These are phyloP conservation scores for Acromyrmex echinatior DNA, from an alignment of 1,140 invertebrate species.

Conservation along the genomic window DNA sequence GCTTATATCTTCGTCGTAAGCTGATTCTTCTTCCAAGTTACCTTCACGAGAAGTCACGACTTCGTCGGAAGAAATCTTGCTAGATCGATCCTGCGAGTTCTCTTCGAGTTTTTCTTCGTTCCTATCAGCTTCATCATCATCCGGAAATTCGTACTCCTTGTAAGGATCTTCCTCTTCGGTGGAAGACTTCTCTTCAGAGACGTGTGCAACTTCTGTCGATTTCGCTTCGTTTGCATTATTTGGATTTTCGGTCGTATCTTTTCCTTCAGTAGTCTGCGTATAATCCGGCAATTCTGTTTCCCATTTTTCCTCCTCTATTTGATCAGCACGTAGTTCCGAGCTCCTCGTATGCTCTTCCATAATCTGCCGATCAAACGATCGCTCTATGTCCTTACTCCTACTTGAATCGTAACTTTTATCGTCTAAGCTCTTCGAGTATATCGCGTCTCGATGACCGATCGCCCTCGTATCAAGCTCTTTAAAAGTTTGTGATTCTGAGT, in stretches of 20 bases:
- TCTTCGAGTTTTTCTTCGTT: background rate
- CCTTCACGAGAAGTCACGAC: constrained; percentile 9
- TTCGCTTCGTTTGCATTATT: constrained; percentile 1
- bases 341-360: constrained; percentile 16
- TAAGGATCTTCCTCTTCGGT: background rate
- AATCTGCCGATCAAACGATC: constrained; percentile 24
- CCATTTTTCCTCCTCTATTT: background rate
- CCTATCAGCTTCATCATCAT: constrained; percentile 22
- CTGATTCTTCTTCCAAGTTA: constrained; percentile 30
- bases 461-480: constrained; percentile 72
- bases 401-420: constrained; percentile 7
- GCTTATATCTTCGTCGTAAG: background rate
- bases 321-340: background rate
- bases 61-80: constrained; percentile 19
- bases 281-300: constrained; percentile 23
- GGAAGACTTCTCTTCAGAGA: constrained; percentile 19
- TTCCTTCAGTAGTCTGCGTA: background rate
- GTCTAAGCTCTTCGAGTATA: constrained; percentile 24
- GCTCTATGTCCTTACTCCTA: constrained; percentile 2
- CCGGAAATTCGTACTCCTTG: constrained; percentile 22
- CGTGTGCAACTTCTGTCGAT: constrained; percentile 41
- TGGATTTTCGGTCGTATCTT: constrained; percentile 15
- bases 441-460: background rate
- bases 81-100: constrained; percentile 21
- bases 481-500: constrained; percentile 66